Conservation (phyloP, 2,113 vertebrate species). For the human region GRCh38 chr16:48849501-48850000, state of each 20-base stretch:
- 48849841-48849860: slow-evolving; percentile 21
- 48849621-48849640: background rate
- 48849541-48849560: background rate
- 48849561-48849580: background rate
- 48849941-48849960: slow-evolving; percentile 96
- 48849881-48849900: background rate
- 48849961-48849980: slow-evolving; percentile 94
- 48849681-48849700: background rate
- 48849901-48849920: slow-evolving; percentile 87
- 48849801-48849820: background rate
- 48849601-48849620: background rate
- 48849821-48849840: slow-evolving; percentile 52
- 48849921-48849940: slow-evolving; percentile 97
- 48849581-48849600: background rate
- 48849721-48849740: background rate
- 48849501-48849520: background rate
- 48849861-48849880: background rate
- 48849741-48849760: background rate
- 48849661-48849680: background rate
- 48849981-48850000: slow-evolving; percentile 99
- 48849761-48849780: background rate
- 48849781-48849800: background rate
- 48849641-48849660: background rate
- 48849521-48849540: background rate
- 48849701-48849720: background rate